Evolutionary conservation across 2,113 vertebrate genomes (phyloP), one percentile per base, ranked within the genome.

Genomic region (Morphnarchus princeps): DNA sequence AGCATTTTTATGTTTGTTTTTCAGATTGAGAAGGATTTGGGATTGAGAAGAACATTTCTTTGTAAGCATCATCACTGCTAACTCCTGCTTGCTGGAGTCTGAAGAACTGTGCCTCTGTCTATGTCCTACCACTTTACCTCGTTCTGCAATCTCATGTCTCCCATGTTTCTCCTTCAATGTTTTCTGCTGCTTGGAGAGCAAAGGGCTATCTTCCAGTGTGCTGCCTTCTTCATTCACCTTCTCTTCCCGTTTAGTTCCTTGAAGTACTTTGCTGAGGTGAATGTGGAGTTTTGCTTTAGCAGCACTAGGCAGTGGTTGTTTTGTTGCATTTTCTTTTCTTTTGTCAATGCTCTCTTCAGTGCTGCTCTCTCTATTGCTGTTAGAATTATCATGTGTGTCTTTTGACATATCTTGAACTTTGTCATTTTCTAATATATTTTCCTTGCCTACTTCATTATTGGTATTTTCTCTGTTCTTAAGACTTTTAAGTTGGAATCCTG

Each of bases 1-100:
- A 47, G 96, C 63, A n/a, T 93, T 87, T 93, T 97, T 98, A 49
- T 94, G 94, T 83, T 97, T 98, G 17, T 86, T 77, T 95, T 98
- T 98, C 28, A 98, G 87, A 72, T 78, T 97, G 73, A 97, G 87
- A 81, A 97, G 95, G 20, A 96, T 96, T 82, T 91, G 97, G 62
- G 97, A 97, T 58, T 89, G 97, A 81, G 94, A 96, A 85, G 92
- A 94, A 10, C 70, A 57, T 94, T 97, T 97, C 45, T 95, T 95
- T 65, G 93, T 18, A 31, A 77, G 59, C 40, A 80, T 47, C 83
- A 55, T 34, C 5, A 9, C 36, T 52, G 93, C 92, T 36, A 96
- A 54, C 24, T 69, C 57, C 97, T 93, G 54, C 82, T 84, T 67
- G n/a, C 76, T 70, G 89, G 84, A 61, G 72, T 95, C 28, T 74